Evolutionary conservation across 1,140 invertebrate species (phyloP).

Genomic region (Palaemon carinicauda): DNA sequence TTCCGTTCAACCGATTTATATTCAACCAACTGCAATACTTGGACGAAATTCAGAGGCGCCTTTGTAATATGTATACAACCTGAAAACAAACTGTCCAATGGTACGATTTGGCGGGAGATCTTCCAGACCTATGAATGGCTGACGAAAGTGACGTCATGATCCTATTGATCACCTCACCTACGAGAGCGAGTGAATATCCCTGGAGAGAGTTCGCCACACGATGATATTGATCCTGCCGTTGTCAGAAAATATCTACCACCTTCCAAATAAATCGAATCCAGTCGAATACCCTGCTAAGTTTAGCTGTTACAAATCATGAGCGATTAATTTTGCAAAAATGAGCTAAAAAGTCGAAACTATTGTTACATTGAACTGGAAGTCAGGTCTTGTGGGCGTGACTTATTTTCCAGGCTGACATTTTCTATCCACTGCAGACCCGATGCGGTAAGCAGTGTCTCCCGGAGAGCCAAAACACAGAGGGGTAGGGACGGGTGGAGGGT

Average conservation of each 20-base stretch:
- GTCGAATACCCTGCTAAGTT: background rate
- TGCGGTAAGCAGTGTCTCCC: slow-evolving; percentile 1
- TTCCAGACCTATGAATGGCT: slow-evolving; percentile 20
- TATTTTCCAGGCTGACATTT: slow-evolving; percentile 18
- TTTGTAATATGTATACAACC: background rate
- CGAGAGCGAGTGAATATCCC: background rate
- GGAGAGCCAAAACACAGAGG: slow-evolving; percentile 20
- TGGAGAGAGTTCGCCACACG: background rate
- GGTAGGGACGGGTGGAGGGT: background rate
- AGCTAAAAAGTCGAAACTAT: no score
- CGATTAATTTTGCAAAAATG: no score
- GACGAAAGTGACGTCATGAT: slow-evolving; percentile 25
- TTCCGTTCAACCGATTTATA: no score
- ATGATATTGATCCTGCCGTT: slow-evolving; percentile 34
- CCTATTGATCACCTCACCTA: slow-evolving; percentile 18
- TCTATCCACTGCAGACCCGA: slow-evolving; percentile 26
- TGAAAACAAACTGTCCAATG: background rate
- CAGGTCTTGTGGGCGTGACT: background rate
- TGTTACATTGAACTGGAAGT: no score
- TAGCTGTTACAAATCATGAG: background rate
- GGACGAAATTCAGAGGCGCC: background rate
- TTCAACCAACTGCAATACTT: background rate
- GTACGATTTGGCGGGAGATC: slow-evolving; percentile 1
- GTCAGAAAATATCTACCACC: slow-evolving; percentile 26
- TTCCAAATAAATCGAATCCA: no score